Base-by-base conservation (phyloP, 2,113 vertebrate genomes). In the Xiphophorus maculatus region DNA sequence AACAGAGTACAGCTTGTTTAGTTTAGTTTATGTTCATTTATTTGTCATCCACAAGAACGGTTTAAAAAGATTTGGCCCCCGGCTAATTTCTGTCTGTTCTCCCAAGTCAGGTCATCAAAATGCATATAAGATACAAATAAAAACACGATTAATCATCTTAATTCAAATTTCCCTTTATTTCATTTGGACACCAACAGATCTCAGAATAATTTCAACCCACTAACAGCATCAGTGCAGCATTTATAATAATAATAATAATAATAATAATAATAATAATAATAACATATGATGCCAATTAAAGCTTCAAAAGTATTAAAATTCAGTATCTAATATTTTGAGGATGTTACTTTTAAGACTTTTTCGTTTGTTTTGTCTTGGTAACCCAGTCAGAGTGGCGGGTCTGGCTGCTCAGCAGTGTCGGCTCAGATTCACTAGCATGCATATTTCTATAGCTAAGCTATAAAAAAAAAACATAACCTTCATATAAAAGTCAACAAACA, bases 1-100 rank as follows among this genome's bases (percentile, higher is more conserved):
- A 74, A 76, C 54, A 85, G 69, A 80, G 62, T 71, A 68, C 69
- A 78, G 48, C 61, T 66, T 77, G 40, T 63, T 58, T n/a, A 58
- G 51, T 58, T 58, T 58, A n/a, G 22, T 58, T 58, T 58, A 19
- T 48, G 51, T 58, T 58, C 7, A 25, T 14, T 42, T 42, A 15
- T 42, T 42, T 58, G 51, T n/a, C 19, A 58, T 58, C 51, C 22
- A n/a, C 9, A 58, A 58, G 51, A 58, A n/a, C 51, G 3, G 51
- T 58, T 58, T 10, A 25, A 58, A 58, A 10, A n/a, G 7, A 58
- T 58, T 58, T 22, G 25, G 51, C 15, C 48, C 17, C 22, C 15
- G 22, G 15, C 22, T 58, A n/a, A 58, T 58, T 58, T n/a, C 51
- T 17, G n/a, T 22, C 48, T 58, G 15, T 54, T 8, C 17, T 54